phyloP scores from a whole-genome alignment of 2,888 invertebrate species.

The Dendrolimus houi region DNA sequence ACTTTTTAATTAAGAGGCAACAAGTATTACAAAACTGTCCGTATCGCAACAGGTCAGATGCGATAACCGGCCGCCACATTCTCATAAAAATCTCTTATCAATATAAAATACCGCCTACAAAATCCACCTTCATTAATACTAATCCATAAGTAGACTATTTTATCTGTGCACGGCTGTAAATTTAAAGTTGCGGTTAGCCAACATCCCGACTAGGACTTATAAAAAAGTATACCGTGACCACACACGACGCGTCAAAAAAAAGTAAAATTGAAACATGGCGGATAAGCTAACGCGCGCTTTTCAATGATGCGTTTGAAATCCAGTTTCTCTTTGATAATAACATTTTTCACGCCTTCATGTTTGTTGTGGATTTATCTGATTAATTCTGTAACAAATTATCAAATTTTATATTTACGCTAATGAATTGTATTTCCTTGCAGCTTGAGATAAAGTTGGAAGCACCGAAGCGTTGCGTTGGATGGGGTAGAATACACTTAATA shows the following conservation, averaged over 20 bases:
- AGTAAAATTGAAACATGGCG: slow-evolving; percentile 2
- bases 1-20: neutral
- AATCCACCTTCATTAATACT: slow-evolving; percentile 37
- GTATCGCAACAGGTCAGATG: slow-evolving; percentile 17
- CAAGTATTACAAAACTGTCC: slow-evolving; percentile 10
- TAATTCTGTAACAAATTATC: too few species aligned
- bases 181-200: slow-evolving; percentile 41
- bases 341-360: too few species aligned
- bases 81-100: slow-evolving; percentile 29
- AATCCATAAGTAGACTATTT: slow-evolving; percentile 39
- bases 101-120: slow-evolving; percentile 20
- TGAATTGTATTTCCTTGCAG: too few species aligned
- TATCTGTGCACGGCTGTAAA: slow-evolving; percentile 47
- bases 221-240: slow-evolving; percentile 37
- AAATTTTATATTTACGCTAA: too few species aligned
- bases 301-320: neutral
- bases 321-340: too few species aligned
- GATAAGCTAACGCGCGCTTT: slow-evolving; percentile 1
- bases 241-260: slow-evolving; percentile 40
- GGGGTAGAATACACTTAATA: too few species aligned
- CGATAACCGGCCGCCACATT: slow-evolving; percentile 21
- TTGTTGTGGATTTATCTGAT: too few species aligned
- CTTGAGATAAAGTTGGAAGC: too few species aligned
- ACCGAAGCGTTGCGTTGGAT: too few species aligned
- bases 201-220: slow-evolving; percentile 37